Base-by-base conservation (phyloP, 2,797 vertebrate genomes). In the Sebastes matsubarae region DNA sequence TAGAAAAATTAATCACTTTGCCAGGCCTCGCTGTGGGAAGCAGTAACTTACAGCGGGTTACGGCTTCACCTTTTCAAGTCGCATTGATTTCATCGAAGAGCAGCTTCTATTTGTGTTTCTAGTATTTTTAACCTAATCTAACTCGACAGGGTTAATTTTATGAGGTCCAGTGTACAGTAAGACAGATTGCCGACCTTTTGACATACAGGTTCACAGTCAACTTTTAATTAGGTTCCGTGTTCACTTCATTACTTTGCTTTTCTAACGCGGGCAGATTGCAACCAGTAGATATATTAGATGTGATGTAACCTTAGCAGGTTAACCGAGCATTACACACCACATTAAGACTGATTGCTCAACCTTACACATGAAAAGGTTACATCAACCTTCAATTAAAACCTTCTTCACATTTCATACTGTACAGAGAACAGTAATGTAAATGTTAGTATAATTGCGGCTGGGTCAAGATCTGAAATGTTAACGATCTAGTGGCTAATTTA, bases 291-390 rank as follows among this genome's bases (percentile, higher is more conserved):
- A 75, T 88, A 93, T 91, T 87, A 80, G 90, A 89, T 25, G 79
- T 93, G 91, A 94, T 92, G 88, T 83, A 90, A 90, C 87, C 89
- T 85, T 95, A 94, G 93, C 82, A 89, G 94, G 92, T 94, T 95
- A 94, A 93, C 84, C 11, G 69, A 90, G 89, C 93, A 75, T 76
- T 87, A 79, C 78, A 77, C 83, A 59, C 55, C 72, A 82, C 85
- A 94, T 95, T 94, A 94, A 94, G 92, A 94, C 90, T 81, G 94
- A 96, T 95, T 92, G 84, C 84, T 50, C 73, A 83, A 74, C 85
- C 87, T 83, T 83, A 61, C 85, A 68, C 71, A 83, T 83, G 89
- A 90, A 95, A 94, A 93, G 94, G 92, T 94, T 93, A 91, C 79
- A 68, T 92, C 93, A 94, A 95, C 90, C 91, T 94, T 93, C 91